Evolutionary conservation across 1,140 invertebrate genomes (phyloP), one percentile per base, ranked within the genome.

Genomic region (Rhyacophila brunnea): DNA sequence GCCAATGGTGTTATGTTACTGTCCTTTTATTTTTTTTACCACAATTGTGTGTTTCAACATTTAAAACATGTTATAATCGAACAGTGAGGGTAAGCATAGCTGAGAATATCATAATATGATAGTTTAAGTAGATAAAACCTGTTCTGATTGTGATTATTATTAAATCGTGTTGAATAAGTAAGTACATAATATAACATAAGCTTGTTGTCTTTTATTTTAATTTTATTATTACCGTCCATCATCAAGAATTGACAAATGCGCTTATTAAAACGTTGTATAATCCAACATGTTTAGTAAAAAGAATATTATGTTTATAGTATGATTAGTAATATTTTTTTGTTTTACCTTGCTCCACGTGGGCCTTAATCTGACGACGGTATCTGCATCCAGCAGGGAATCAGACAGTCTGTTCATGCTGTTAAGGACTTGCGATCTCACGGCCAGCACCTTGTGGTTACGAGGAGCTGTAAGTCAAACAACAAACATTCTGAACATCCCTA

Each of bases 261-360:
- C 18, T 14, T 14, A 45, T 50, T 10, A 1, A 10, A 36, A 15
- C 23, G 20, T 34, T n/a, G n/a, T n/a, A n/a, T n/a, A n/a, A n/a
- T n/a, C n/a, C n/a, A n/a, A n/a, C n/a, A n/a, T n/a, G n/a, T n/a
- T n/a, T n/a, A n/a, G n/a, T 35, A 7, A n/a, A 35, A 35, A 35
- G 6, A 6, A 35, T 6, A 7, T 35, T 35, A 35, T 35, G 34
- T 35, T 7, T 35, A 35, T n/a, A 6, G 34, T 6, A 35, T 35
- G 34, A 7, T 35, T n/a, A 35, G 6, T 7, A 35, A 7, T 35
- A 35, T 7, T 6, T 15, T 13, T n/a, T n/a, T 3, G 3, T 13
- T 38, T 79, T 69, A 88, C 87, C 80, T 90, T 90, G 56, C 85
- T 81, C 83, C 88, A 91, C 56, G 86, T 82, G 28, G 88, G 87